Conservation (phyloP, 2,113 vertebrate species). For the Phocoena phocoena region DNA sequence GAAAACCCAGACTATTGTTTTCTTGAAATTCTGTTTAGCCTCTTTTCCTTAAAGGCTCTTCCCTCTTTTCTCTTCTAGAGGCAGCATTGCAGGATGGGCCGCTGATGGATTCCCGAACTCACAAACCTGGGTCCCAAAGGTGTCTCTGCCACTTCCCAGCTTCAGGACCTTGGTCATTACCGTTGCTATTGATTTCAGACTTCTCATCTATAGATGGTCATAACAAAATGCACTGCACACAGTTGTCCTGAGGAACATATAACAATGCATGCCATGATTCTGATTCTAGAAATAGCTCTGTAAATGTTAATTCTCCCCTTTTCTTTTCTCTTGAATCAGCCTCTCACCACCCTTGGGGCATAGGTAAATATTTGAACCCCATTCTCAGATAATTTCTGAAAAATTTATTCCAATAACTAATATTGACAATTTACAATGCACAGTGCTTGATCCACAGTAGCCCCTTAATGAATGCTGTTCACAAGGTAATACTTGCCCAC, state of each 20-base stretch:
- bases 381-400: slow-evolving; percentile 7
- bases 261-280: neutral
- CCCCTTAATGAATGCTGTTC: neutral
- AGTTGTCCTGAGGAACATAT: neutral
- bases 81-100: neutral
- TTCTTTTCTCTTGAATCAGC: neutral
- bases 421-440: neutral
- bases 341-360: neutral
- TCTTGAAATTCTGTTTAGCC: neutral
- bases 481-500: neutral
- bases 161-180: neutral
- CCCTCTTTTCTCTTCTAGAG: neutral
- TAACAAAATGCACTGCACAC: neutral
- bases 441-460: neutral
- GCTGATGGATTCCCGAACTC: neutral
- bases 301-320: neutral
- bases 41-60: neutral
- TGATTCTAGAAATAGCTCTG: neutral
- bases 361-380: neutral
- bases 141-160: neutral
- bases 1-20: neutral
- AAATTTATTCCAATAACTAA: neutral
- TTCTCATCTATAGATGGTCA: neutral
- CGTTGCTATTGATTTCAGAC: neutral
- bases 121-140: neutral